These are phyloP conservation scores for Pelecanus crispus DNA, from an alignment of 2,113 vertebrate genomes.

Conservation along the genomic window DNA sequence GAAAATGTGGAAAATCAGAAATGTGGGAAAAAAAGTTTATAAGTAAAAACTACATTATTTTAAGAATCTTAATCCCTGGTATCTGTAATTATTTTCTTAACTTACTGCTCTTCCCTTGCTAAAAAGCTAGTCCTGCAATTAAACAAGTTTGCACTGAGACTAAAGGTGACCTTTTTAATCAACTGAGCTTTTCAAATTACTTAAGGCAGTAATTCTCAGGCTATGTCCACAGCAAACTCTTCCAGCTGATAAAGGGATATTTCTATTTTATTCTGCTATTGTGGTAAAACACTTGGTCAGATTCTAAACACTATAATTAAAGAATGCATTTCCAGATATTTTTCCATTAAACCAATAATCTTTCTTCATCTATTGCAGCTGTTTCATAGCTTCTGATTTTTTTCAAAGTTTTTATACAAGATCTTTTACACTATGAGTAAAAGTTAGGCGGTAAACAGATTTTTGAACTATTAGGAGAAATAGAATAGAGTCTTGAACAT, in stretches of 20 bases:
- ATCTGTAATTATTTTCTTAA: neutral
- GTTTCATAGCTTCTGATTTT: neutral
- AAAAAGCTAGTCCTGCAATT: neutral
- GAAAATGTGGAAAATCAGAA: neutral
- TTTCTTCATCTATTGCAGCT: neutral
- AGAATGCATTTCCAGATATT: neutral
- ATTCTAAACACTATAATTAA: neutral
- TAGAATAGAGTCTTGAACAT: neutral
- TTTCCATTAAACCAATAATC: neutral
- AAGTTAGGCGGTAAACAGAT: neutral
- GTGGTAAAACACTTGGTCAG: neutral
- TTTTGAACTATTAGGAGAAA: neutral
- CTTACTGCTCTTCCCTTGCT: neutral
- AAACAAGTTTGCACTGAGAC: neutral
- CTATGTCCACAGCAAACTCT: neutral
- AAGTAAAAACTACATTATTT: neutral
- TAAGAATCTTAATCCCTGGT: neutral
- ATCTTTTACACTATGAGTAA: neutral
- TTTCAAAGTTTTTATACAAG: neutral
- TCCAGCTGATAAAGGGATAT: neutral
- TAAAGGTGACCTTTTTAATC: neutral
- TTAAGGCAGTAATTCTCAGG: neutral
- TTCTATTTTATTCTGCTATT: neutral
- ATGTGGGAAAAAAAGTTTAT: neutral
- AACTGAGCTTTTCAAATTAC: neutral